Base-by-base conservation (phyloP, 2,888 invertebrate species). In the Perizoma flavofasciatum region DNA sequence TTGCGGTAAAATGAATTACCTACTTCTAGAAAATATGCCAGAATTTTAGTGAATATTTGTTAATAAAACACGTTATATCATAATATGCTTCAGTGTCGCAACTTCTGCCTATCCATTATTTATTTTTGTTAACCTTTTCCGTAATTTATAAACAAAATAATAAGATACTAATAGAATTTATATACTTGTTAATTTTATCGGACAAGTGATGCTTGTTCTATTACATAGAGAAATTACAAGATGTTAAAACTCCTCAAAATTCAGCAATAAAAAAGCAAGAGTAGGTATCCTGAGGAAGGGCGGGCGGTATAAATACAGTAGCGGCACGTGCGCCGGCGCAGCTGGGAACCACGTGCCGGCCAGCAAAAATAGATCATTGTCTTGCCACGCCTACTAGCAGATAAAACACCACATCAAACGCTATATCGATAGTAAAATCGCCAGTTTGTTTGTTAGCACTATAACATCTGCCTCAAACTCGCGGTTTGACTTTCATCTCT, bases 341-440 rank as follows among this genome's bases (percentile, higher is more conserved):
- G 91, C 92, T 90, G 92, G 83, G 83, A 70, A 80, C 85, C 92
- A 92, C 91, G 92, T 92, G 91, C 85, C 80, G 82, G 76, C 85
- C 87, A 75, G 83, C 84, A 83, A 89, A 91, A 89, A 91, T 91
- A 92, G 91, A 90, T 83, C 86, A 91, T 91, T 91, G 90, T 90
- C 91, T 88, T 75, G 71, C 81, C 91, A 89, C 91, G 89, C 91
- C 91, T 81, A 89, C 85, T 70, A 72, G 74, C 85, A 87, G 83
- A 89, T 89, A 89, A 89, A 91, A 89, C 86, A 86, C 88, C 89
- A 88, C 91, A 91, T 89, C 89, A 91, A 88, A 89, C 82, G 79
- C 73, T 78, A 79, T 76, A 77, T 77, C 73, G 79, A 82, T 78
- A 79, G 72, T 82, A 80, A 86, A 88, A 85, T 82, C 76, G 78